Percentiles rank a stretch among this genome's conserved stretches.
These are phyloP conservation scores for Channa argus DNA, from an alignment of 2,113 vertebrate genomes.

Conservation along the genomic window DNA sequence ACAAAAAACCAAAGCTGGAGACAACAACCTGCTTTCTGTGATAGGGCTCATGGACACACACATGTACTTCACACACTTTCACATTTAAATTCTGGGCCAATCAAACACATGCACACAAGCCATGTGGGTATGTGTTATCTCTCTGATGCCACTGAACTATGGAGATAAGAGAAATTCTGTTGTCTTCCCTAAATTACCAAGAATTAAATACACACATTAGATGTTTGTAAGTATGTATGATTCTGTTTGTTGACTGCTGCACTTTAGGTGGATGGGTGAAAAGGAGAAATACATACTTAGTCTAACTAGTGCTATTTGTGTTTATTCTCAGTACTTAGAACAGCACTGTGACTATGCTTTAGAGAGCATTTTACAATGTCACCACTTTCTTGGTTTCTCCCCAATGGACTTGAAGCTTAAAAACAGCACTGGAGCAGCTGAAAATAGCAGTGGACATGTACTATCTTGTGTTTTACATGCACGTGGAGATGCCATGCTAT, in stretches of 20 bases:
- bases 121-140: slow-evolving; percentile 22
- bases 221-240: background rate
- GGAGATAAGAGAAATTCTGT: slow-evolving; percentile 44
- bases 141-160: slow-evolving; percentile 33
- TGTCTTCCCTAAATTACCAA: slow-evolving; percentile 20
- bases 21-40: slow-evolving; percentile 26
- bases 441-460: slow-evolving; percentile 10
- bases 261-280: background rate
- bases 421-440: slow-evolving; percentile 11
- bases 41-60: slow-evolving; percentile 7
- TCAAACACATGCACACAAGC: background rate
- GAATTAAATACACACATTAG: slow-evolving; percentile 4
- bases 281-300: slow-evolving; percentile 2
- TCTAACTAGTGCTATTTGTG: background rate
- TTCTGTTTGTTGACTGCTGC: slow-evolving; percentile 3
- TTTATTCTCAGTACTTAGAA: background rate
- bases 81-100: slow-evolving; percentile 8
- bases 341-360: background rate
- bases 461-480: background rate
- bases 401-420: slow-evolving; percentile 10
- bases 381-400: background rate
- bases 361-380: slow-evolving; percentile 9
- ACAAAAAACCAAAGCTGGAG: slow-evolving; percentile 25
- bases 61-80: slow-evolving; percentile 2
- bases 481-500: background rate